phyloP scores from a whole-genome alignment of 2,797 vertebrate species.

The Siniperca undulata region DNA sequence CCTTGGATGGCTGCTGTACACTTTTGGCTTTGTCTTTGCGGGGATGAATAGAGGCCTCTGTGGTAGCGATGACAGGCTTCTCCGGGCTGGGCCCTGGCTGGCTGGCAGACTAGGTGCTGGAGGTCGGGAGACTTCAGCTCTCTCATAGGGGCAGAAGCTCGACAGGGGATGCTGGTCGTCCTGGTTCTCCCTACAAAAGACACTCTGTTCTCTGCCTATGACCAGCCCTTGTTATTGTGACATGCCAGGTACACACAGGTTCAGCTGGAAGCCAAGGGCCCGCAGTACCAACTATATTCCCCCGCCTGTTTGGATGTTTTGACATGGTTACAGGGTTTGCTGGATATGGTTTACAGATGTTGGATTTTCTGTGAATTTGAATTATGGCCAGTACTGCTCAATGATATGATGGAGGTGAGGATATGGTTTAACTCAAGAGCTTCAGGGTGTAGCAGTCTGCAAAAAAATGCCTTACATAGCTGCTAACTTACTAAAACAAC shows the following conservation, averaged over 20 bases:
- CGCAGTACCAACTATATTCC: neutral
- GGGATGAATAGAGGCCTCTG: constrained; percentile 87
- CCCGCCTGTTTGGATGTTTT: constrained; percentile 49
- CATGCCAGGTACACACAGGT: constrained; percentile 57
- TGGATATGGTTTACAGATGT: constrained; percentile 5
- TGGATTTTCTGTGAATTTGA: neutral
- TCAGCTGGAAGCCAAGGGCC: constrained; percentile 29
- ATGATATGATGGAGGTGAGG: neutral
- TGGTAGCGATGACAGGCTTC: constrained; percentile 83
- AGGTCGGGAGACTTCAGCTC: constrained; percentile 64
- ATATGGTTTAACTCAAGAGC: neutral
- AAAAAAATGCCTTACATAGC: neutral
- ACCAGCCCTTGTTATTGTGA: constrained; percentile 68
- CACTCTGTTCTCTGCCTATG: constrained; percentile 73
- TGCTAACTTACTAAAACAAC: neutral
- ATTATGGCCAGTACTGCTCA: neutral
- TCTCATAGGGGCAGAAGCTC: constrained; percentile 63
- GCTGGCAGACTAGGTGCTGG: constrained; percentile 73
- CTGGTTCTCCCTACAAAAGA: constrained; percentile 74
- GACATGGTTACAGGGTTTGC: neutral
- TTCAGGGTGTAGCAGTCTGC: neutral
- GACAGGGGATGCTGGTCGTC: constrained; percentile 74
- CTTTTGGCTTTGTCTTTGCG: constrained; percentile 85
- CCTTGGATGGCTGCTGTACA: constrained; percentile 83
- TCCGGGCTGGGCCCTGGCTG: constrained; percentile 75